Evolutionary conservation across 2,113 vertebrate genomes (phyloP).

Genomic region (Apistogramma diplotaenia): DNA sequence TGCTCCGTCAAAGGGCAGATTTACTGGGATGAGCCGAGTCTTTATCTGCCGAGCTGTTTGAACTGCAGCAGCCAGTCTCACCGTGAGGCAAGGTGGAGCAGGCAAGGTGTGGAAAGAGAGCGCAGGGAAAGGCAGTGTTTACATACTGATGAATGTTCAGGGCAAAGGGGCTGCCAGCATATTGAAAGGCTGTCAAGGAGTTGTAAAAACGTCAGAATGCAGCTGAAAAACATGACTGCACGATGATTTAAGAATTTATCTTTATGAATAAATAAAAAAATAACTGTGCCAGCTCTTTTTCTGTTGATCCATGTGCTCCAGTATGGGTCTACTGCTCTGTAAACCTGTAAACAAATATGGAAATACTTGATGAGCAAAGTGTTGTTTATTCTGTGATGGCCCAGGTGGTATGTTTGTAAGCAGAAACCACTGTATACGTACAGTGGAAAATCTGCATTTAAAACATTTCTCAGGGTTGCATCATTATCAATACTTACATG

Average conservation of each 20-base stretch:
- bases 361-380: neutral
- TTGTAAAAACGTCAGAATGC: neutral
- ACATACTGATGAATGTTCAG: slow-evolving; percentile 31
- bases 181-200: neutral
- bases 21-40: slow-evolving; percentile 40
- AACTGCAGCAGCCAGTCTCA: slow-evolving; percentile 27
- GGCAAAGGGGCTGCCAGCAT: neutral
- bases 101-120: neutral
- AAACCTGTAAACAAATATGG: neutral
- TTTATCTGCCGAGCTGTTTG: slow-evolving; percentile 52
- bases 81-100: slow-evolving; percentile 25
- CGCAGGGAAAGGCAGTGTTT: slow-evolving; percentile 39
- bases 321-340: neutral
- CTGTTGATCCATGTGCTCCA: neutral
- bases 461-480: slow-evolving; percentile 2
- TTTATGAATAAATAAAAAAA: no score
- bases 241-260: neutral
- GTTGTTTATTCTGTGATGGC: neutral
- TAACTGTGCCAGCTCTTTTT: neutral
- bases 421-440: neutral
- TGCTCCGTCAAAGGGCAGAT: slow-evolving; percentile 36
- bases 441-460: neutral
- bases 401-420: neutral
- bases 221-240: neutral
- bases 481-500: neutral